Percentiles rank a stretch among this genome's conserved stretches.
These are phyloP conservation scores for Poecile montanus DNA, from an alignment of 2,797 vertebrate species.

Conservation along the genomic window DNA sequence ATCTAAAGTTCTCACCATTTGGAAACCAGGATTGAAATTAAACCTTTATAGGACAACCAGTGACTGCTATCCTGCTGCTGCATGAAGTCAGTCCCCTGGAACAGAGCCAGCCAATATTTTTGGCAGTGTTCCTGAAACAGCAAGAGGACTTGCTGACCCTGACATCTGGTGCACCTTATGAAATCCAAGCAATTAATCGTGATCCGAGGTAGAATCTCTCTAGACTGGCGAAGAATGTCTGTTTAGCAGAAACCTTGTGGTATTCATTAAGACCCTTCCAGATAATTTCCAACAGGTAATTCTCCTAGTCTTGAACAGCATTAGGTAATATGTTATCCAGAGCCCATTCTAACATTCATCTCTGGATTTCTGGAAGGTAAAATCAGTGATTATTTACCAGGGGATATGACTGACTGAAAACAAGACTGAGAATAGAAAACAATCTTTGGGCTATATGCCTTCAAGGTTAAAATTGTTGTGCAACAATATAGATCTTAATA, in stretches of 20 bases:
- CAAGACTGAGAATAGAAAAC: not conserved
- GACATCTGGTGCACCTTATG: slow-evolving; percentile 71
- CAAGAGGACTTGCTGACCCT: slow-evolving; percentile 47
- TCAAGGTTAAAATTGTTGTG: not conserved
- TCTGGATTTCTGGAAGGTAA: slow-evolving; percentile 27
- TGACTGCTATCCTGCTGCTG: slow-evolving; percentile 20
- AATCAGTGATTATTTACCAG: not conserved
- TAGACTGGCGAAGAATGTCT: slow-evolving; percentile 40
- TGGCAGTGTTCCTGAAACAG: slow-evolving; percentile 58
- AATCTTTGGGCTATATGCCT: not conserved
- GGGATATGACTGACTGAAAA: not conserved
- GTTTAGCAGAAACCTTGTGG: slow-evolving; percentile 62
- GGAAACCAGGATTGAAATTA: slow-evolving; percentile 7
- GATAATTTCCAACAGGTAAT: slow-evolving; percentile 66
- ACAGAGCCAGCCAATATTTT: slow-evolving; percentile 43
- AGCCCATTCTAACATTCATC: not conserved
- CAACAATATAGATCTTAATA: not conserved
- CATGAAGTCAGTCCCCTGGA: slow-evolving; percentile 61
- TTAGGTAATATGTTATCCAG: slow-evolving; percentile 22
- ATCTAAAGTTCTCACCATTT: slow-evolving; percentile 19
- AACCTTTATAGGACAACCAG: not conserved
- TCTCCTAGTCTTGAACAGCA: slow-evolving; percentile 39
- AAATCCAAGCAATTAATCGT: slow-evolving; percentile 60
- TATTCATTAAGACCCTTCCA: slow-evolving; percentile 51
- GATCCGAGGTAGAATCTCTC: slow-evolving; percentile 65